Conservation (phyloP, 2,888 invertebrate genomes). For the Antitype chi region DNA sequence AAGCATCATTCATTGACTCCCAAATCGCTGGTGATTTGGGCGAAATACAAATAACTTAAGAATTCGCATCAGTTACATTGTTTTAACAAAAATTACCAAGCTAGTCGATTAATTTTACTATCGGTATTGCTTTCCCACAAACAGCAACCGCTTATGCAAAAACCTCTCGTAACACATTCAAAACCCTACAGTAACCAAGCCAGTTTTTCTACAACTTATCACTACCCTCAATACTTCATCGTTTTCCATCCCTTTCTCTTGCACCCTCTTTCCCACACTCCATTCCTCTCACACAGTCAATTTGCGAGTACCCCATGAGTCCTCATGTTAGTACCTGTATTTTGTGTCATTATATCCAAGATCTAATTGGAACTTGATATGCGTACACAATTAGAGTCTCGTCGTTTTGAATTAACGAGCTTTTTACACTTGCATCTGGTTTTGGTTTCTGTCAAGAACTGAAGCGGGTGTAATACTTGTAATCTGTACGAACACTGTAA, state of each 20-base stretch:
- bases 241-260: constrained; percentile 45
- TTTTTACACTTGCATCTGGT: constrained; percentile 78
- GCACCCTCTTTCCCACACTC: background rate
- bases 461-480: constrained; percentile 39
- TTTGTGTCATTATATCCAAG: constrained; percentile 83
- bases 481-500: background rate
- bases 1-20: background rate
- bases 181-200: constrained; percentile 10
- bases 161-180: constrained; percentile 17
- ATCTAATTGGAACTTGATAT: constrained; percentile 89
- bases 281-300: constrained; percentile 57
- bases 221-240: constrained; percentile 29
- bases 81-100: background rate
- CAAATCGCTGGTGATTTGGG: background rate
- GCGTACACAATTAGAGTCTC: constrained; percentile 85
- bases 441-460: constrained; percentile 54
- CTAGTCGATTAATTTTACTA: background rate
- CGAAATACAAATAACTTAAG: background rate
- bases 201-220: constrained; percentile 47
- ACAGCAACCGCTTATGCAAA: constrained; percentile 7
- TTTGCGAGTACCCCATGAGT: constrained; percentile 58
- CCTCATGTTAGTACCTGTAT: constrained; percentile 60
- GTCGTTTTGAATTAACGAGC: constrained; percentile 85
- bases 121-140: background rate
- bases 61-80: background rate